These are phyloP conservation scores for Hyperoodon ampullatus DNA, from an alignment of 2,113 vertebrate genomes.

Conservation along the genomic window DNA sequence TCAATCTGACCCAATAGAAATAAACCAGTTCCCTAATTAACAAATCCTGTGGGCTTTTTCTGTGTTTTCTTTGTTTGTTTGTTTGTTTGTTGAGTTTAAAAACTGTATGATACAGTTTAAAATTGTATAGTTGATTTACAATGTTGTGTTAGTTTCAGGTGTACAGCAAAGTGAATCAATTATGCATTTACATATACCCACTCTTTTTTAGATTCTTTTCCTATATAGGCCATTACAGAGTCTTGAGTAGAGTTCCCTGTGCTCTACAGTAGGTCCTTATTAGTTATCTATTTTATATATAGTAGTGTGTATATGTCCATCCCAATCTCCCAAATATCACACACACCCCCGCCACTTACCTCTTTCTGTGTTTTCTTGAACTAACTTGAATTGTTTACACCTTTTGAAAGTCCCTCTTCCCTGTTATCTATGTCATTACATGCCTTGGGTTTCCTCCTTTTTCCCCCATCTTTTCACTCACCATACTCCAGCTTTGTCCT, in stretches of 20 bases:
- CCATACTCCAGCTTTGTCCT: not conserved
- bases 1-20: not conserved
- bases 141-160: not conserved
- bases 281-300: not conserved
- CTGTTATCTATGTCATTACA: accelerated
- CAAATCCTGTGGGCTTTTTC: not conserved
- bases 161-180: not conserved
- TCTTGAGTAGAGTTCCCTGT: not conserved
- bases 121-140: not conserved
- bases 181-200: not conserved
- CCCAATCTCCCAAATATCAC: not conserved
- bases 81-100: not conserved
- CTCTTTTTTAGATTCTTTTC: not conserved
- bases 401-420: not conserved
- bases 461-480: not conserved
- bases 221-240: not conserved
- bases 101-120: not conserved
- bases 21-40: not conserved
- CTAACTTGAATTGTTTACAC: not conserved
- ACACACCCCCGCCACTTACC: not conserved
- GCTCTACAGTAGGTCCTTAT: not conserved
- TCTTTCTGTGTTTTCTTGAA: not conserved
- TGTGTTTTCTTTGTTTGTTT: not conserved
- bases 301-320: not conserved
- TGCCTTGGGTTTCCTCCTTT: not conserved